These are phyloP conservation scores for Drosophila merina DNA, from an alignment of 2,888 invertebrate species.

Conservation along the genomic window DNA sequence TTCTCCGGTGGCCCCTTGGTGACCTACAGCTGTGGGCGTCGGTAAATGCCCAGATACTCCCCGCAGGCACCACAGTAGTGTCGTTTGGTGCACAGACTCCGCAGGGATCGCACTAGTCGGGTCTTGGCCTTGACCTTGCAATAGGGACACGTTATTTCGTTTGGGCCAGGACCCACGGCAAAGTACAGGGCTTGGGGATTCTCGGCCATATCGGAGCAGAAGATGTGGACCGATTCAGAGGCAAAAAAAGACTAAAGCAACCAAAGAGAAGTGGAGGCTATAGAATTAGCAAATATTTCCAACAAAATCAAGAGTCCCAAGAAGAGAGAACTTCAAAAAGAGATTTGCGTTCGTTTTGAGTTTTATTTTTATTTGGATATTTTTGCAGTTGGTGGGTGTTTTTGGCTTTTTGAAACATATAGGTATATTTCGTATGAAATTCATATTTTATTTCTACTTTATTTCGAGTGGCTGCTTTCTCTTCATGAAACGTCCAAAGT, in stretches of 20 bases:
- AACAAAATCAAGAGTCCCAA: constrained; percentile 16
- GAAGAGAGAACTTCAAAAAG: neutral
- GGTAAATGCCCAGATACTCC: constrained; percentile 81
- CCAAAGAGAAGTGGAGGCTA: constrained; percentile 9
- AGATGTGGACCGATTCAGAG: constrained; percentile 38
- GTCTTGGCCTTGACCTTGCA: constrained; percentile 77
- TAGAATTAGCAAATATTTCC: neutral
- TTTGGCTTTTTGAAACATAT: constrained; percentile 1
- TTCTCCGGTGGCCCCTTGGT: neutral
- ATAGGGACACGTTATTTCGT: constrained; percentile 81
- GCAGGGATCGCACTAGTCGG: constrained; percentile 67
- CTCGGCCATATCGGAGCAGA: constrained; percentile 50
- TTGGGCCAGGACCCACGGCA: constrained; percentile 81
- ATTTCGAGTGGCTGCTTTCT: constrained; percentile 68
- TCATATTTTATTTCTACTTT: constrained; percentile 28
- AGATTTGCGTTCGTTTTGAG: constrained; percentile 9
- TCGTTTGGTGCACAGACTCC: constrained; percentile 72
- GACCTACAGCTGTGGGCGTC: constrained; percentile 78
- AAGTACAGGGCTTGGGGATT: constrained; percentile 75
- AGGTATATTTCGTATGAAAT: neutral
- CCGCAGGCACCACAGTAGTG: constrained; percentile 82
- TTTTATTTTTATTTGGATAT: constrained; percentile 24
- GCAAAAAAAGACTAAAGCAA: constrained; percentile 48
- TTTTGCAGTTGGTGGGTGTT: constrained; percentile 28
- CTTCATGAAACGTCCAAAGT: constrained; percentile 81